These are phyloP conservation scores for Polylopha cassiicola DNA, from an alignment of 2,888 invertebrate species.

Conservation along the genomic window DNA sequence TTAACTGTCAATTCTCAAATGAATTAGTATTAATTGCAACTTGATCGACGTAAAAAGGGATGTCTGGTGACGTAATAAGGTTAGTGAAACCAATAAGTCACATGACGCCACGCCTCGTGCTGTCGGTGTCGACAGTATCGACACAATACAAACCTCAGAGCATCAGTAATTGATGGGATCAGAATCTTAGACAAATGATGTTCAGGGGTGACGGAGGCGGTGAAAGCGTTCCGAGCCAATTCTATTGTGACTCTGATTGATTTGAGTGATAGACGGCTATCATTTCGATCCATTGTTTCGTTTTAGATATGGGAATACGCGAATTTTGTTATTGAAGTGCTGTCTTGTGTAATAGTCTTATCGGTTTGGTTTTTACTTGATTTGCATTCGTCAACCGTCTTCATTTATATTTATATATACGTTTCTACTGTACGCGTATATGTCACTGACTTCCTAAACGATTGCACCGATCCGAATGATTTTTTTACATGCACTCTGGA, in stretches of 20 bases:
- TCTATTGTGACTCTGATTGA: conserved; percentile 61
- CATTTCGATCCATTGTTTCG: conserved; percentile 55
- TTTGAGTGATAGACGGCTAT: conserved; percentile 49
- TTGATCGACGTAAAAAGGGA: conserved; percentile 7
- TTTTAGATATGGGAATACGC: conserved; percentile 43
- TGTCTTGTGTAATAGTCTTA: conserved; percentile 4
- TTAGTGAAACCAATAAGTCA: neutral
- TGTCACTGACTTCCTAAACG: too few relatives aligned
- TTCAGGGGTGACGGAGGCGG: conserved; percentile 38
- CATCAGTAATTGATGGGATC: conserved; percentile 44
- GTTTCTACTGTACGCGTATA: too few relatives aligned
- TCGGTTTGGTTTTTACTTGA: too few relatives aligned
- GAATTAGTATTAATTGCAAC: conserved; percentile 4
- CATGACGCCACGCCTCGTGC: conserved; percentile 5
- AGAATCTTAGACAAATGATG: conserved; percentile 49
- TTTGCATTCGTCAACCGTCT: too few relatives aligned
- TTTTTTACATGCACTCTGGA: too few relatives aligned
- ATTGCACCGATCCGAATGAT: too few relatives aligned
- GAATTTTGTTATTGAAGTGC: conserved; percentile 14
- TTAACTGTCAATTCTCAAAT: conserved; percentile 7
- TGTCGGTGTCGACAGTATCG: conserved; percentile 12
- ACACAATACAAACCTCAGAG: conserved; percentile 26
- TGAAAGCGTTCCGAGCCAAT: conserved; percentile 54
- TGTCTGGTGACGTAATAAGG: conserved; percentile 7
- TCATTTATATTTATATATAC: too few relatives aligned